Evolutionary conservation across 23 tunicate genomes (phyloP), one percentile per base, ranked within the genome.

Genomic region (Ciona savignyi): DNA sequence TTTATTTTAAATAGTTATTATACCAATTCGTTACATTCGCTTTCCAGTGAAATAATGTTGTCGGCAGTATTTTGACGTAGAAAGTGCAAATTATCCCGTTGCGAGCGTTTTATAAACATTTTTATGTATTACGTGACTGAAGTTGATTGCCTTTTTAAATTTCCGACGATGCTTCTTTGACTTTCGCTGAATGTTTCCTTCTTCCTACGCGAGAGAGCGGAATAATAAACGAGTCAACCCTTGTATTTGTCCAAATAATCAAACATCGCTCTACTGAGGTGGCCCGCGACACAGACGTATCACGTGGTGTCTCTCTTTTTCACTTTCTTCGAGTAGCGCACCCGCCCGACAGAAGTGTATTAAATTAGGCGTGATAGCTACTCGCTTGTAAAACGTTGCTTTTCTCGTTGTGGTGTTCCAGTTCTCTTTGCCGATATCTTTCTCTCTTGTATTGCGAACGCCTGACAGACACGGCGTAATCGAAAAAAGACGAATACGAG

Each of bases 271-370:
- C 56, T 9, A 42, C 56, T 9, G 15, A 42, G 56, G 56, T 42
- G 56, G 56, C 56, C 56, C 56, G 56, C 56, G 56, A 42, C 56
- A 42, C n/a, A n/a, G n/a, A 42, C 56, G 56, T 42, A 42, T 42
- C 56, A 42, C 56, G 56, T 42, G 56, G 56, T 42, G 56, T 42
- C 56, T 42, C 56, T 42, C 56, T 42, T 42, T 42, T 42, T 42
- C 56, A 42, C 56, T 42, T 42, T 42, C 56, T 9, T 42, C 56
- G 56, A 9, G 15, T 15, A 9, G 11, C 56, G 56, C 15, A 15
- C 56, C 11, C 56, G 11, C 56, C 56, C 56, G 56, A 15, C 11
- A 42, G 56, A 6, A 42, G 56, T 42, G 56, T 42, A 42, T 42
- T 42, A 42, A 42, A 42, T 42, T 42, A 42, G 15, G 56, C 56